Conservation (phyloP, 2,797 vertebrate genomes). For the Rousettus madagascariensis region DNA sequence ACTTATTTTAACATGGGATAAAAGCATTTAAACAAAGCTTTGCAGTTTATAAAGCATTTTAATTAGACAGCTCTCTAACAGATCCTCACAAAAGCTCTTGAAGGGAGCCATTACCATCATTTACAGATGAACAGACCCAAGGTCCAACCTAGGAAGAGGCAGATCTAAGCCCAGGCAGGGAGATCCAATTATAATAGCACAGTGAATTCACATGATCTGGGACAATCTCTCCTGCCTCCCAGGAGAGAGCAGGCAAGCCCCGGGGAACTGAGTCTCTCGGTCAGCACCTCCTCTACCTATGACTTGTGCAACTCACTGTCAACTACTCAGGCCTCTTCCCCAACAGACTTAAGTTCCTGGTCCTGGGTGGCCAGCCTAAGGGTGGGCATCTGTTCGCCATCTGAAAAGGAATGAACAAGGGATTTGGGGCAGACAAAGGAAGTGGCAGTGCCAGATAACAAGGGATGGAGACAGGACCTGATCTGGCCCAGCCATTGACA, state of each 20-base stretch:
- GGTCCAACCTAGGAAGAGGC: not conserved
- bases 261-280: rapidly evolving
- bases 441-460: conserved; percentile 65
- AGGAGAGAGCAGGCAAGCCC: not conserved
- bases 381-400: conserved; percentile 16
- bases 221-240: not conserved
- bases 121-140: not conserved
- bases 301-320: not conserved
- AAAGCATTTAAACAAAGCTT: not conserved
- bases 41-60: not conserved
- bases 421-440: conserved; percentile 58
- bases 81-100: not conserved
- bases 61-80: not conserved
- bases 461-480: conserved; percentile 32
- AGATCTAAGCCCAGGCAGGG: not conserved
- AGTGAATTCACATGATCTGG: not conserved
- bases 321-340: not conserved
- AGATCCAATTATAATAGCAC: not conserved
- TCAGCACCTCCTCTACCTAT: not conserved
- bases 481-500: conserved; percentile 50
- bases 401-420: conserved; percentile 31
- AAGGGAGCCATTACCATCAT: not conserved
- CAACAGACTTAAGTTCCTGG: not conserved
- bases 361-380: not conserved
- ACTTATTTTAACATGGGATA: not conserved